Evolutionary conservation across 2,888 invertebrate species (phyloP).

Genomic region (Agrochola macilenta): DNA sequence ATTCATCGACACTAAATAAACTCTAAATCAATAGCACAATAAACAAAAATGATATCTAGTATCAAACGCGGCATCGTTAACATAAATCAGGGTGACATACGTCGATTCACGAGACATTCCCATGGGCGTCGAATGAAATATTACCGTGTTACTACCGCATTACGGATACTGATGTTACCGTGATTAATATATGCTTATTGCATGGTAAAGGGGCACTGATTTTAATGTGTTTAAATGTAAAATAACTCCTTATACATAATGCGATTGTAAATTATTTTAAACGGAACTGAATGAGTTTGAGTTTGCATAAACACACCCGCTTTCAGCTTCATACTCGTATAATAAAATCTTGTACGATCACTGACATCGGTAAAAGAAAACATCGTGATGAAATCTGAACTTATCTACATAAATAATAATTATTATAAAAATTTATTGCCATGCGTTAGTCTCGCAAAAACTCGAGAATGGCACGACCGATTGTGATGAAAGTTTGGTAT

Average conservation of each 20-base stretch:
- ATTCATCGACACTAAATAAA: not conserved
- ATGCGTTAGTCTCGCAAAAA: too few species aligned
- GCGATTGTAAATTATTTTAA: not conserved
- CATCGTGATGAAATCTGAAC: not conserved
- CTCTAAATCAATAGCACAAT: constrained; percentile 36
- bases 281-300: too few species aligned
- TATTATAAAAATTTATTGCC: too few species aligned
- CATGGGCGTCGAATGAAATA: constrained; percentile 74
- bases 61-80: constrained; percentile 49
- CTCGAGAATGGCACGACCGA: too few species aligned
- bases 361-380: not conserved
- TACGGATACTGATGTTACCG: constrained; percentile 43
- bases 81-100: constrained; percentile 68
- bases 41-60: constrained; percentile 51
- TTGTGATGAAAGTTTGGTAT: too few species aligned
- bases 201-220: constrained; percentile 1
- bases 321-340: not conserved
- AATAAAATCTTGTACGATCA: not conserved
- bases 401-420: too few species aligned
- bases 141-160: constrained; percentile 67
- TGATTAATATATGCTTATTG: constrained; percentile 45
- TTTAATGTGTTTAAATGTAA: constrained; percentile 1
- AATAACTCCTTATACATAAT: not conserved
- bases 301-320: not conserved
- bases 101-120: constrained; percentile 68